Percentiles rank a stretch among this genome's conserved stretches.
These are phyloP conservation scores for Drosophila asahinai DNA, from an alignment of 1,140 invertebrate species.

Conservation along the genomic window DNA sequence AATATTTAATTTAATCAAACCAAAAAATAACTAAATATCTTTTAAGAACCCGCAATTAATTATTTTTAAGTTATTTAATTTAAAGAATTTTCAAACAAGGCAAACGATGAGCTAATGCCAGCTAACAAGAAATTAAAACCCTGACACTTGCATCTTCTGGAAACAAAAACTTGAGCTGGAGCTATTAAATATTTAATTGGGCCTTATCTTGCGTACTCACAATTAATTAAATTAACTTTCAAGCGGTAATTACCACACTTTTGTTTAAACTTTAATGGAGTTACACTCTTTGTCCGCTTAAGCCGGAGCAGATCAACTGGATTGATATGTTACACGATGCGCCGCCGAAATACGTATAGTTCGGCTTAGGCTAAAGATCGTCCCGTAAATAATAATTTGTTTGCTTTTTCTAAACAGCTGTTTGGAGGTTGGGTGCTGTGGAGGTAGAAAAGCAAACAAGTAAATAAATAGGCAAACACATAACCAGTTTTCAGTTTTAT, in stretches of 20 bases:
- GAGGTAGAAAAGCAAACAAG: conserved; percentile 23
- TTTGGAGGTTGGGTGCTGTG: conserved; percentile 17
- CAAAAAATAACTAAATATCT: too few species aligned
- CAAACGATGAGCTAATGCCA: background rate
- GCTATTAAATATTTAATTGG: background rate
- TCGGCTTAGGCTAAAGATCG: conserved; percentile 29
- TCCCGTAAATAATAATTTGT: conserved; percentile 22
- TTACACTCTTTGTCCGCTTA: background rate
- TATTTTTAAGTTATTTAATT: background rate
- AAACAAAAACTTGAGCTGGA: background rate
- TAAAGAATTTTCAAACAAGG: background rate
- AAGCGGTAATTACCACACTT: background rate
- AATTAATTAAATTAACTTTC: background rate
- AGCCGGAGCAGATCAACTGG: background rate
- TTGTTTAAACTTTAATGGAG: background rate
- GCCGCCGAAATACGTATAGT: conserved; percentile 10
- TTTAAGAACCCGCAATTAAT: too few species aligned
- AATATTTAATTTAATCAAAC: background rate
- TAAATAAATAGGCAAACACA: conserved; percentile 29
- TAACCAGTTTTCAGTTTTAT: conserved; percentile 57
- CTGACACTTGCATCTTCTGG: background rate
- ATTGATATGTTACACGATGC: background rate
- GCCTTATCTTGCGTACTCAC: background rate
- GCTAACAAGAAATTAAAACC: background rate
- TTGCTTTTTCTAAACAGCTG: conserved; percentile 48